Base-by-base conservation (phyloP, 2,113 vertebrate genomes). In the Clarias macrocephalus region DNA sequence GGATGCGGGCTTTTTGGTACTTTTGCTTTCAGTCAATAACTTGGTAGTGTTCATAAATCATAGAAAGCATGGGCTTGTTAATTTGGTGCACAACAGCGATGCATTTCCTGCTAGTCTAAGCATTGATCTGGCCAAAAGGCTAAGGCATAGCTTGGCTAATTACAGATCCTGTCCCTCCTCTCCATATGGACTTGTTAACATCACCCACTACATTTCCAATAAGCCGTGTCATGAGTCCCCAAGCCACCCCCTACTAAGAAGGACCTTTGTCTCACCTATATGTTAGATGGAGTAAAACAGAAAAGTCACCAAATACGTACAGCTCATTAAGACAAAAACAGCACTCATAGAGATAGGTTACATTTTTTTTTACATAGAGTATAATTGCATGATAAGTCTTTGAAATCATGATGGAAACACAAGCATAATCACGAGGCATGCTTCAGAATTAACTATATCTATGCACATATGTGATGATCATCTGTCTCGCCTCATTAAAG, bases 351-450 rank as follows among this genome's bases (percentile, higher is more conserved):
- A 54, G 23, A 5, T 30, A 16, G 13, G 42, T 8, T 16, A 15
- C 12, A 75, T 76, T 76, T 54, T 54, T 4, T 54, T 37, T 37
- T 2, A 76, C 15, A 54, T 76, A 48, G 6, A 48, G 48, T 48
- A 2, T 54, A 54, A 56, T 54, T 70, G 23, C 48, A n/a, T 76
- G 23, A 54, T 12, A 56, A 28, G 48, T 16, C 15, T 48, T 12
- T 48, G 19, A 75, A 23, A 75, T 23, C 7, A 6, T 52, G 37
- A 76, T 77, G 2, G 15, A 88, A 81, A 68, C 15, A 89, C 91
- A 87, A 82, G 86, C 90, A 91, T 93, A 92, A 91, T 88, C 92
- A 91, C 90, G 92, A 91, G 87, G 93, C 91, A 89, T 79, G 89
- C 89, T 87, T 77, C 90, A 93, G 92, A 91, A 90, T 89, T 86